Percentiles rank a stretch among this genome's conserved stretches.
Conservation (phyloP, 2,113 vertebrate genomes). For the Callionymus lyra region DNA sequence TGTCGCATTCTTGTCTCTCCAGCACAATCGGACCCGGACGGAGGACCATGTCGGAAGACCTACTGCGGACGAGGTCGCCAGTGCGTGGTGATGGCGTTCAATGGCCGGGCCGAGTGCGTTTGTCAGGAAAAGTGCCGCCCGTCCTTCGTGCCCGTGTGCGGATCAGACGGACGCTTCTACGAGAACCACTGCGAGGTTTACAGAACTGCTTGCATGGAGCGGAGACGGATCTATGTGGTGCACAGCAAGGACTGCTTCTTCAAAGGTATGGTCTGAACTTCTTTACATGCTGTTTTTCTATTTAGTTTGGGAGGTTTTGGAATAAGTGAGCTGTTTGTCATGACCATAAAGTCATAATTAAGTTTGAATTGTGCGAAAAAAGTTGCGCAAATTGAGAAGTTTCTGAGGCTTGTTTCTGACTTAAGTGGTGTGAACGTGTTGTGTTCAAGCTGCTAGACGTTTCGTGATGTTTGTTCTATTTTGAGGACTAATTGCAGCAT, state of each 20-base stretch:
- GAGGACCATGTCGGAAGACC: slow-evolving; percentile 66
- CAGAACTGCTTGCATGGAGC: slow-evolving; percentile 79
- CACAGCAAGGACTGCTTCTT: slow-evolving; percentile 94
- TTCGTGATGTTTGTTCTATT: too few relatives aligned
- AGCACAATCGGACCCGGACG: slow-evolving; percentile 54
- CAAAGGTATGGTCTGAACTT: slow-evolving; percentile 72
- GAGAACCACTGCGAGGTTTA: slow-evolving; percentile 93
- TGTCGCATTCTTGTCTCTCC: slow-evolving; percentile 17
- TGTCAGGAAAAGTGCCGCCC: slow-evolving; percentile 77
- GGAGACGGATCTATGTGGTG: slow-evolving; percentile 70
- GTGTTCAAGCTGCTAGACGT: too few relatives aligned
- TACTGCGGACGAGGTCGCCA: slow-evolving; percentile 74
- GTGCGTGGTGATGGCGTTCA: slow-evolving; percentile 70
- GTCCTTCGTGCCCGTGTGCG: slow-evolving; percentile 83
- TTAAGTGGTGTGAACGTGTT: too few relatives aligned
- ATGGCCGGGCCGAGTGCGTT: slow-evolving; percentile 68
- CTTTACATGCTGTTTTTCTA: too few relatives aligned
- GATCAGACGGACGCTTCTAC: slow-evolving; percentile 86
- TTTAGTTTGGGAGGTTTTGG: too few relatives aligned
- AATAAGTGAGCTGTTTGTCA: too few relatives aligned
- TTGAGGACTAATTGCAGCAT: too few relatives aligned
- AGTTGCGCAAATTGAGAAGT: too few relatives aligned
- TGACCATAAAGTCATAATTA: too few relatives aligned
- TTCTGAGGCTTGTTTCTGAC: too few relatives aligned
- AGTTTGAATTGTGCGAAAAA: too few relatives aligned